phyloP scores from a whole-genome alignment of 1,140 invertebrate species.

The Maniola jurtina region DNA sequence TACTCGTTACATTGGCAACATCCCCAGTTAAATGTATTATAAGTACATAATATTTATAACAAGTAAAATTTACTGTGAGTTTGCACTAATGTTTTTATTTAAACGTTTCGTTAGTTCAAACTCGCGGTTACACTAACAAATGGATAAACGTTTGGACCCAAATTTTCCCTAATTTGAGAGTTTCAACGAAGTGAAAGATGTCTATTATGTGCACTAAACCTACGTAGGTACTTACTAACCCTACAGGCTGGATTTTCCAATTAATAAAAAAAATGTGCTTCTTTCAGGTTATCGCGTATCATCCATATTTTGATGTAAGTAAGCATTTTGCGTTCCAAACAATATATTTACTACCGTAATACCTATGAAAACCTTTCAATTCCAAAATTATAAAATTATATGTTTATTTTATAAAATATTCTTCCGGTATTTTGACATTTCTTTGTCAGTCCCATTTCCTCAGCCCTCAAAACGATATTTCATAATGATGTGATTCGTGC shows the following conservation, averaged over 20 bases:
- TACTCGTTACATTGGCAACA: slow-evolving; percentile 1
- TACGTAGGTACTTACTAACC: too few species aligned
- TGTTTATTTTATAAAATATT: slow-evolving; percentile 24
- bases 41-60: too few species aligned
- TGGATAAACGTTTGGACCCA: background rate
- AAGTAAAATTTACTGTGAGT: too few species aligned
- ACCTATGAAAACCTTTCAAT: background rate
- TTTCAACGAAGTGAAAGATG: too few species aligned
- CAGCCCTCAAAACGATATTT: slow-evolving; percentile 39
- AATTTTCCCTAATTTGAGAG: background rate
- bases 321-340: too few species aligned
- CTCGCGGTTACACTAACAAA: background rate
- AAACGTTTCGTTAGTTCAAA: background rate
- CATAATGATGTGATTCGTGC: slow-evolving; percentile 54
- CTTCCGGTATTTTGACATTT: slow-evolving; percentile 42
- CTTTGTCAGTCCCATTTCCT: slow-evolving; percentile 47
- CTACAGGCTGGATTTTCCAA: too few species aligned
- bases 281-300: too few species aligned
- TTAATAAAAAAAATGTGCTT: too few species aligned
- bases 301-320: too few species aligned
- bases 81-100: background rate
- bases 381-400: background rate
- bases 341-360: too few species aligned
- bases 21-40: background rate
- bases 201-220: too few species aligned